A percentile compares a stretch with the other conserved stretches of the same genome.
Conservation (phyloP, 2,888 invertebrate genomes). For the Liodrosophila aerea region DNA sequence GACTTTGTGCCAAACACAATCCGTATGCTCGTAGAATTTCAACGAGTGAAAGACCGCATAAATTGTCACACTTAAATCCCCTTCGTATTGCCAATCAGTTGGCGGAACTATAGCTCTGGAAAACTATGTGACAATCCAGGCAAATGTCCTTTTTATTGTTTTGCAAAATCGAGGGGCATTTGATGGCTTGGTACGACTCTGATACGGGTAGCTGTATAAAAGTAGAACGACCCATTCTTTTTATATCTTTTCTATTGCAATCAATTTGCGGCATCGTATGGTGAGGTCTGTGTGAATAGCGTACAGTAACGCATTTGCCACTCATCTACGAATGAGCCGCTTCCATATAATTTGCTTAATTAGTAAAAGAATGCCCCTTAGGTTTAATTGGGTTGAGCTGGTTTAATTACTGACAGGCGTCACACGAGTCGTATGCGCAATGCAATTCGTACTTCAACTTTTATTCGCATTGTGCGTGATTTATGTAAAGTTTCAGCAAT, state of each 20-base stretch:
- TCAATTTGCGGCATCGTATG: conserved; percentile 30
- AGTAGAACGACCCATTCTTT: conserved; percentile 19
- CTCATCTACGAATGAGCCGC: conserved; percentile 10
- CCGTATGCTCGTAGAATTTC: background rate
- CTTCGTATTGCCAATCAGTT: conserved; percentile 24
- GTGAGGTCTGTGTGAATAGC: conserved; percentile 22
- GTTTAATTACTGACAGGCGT: conserved; percentile 43
- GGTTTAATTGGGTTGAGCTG: conserved; percentile 33
- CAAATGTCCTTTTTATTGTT: conserved; percentile 54
- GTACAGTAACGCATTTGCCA: conserved; percentile 9
- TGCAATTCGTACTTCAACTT: conserved; percentile 10
- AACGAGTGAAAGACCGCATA: conserved; percentile 2
- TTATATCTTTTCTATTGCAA: conserved; percentile 36
- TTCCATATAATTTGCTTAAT: conserved; percentile 32
- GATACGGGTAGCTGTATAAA: conserved; percentile 37
- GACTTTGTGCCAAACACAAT: background rate
- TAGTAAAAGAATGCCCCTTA: conserved; percentile 11
- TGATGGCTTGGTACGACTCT: conserved; percentile 13
- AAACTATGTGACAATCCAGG: conserved; percentile 47
- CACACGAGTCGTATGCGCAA: conserved; percentile 54
- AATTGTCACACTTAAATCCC: conserved; percentile 39
- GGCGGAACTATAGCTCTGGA: conserved; percentile 15
- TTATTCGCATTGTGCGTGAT: conserved; percentile 29
- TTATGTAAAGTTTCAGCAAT: conserved; percentile 16
- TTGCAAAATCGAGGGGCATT: conserved; percentile 6